These are phyloP conservation scores for Piezodorus guildinii DNA, from an alignment of 1,140 invertebrate genomes.

Conservation along the genomic window DNA sequence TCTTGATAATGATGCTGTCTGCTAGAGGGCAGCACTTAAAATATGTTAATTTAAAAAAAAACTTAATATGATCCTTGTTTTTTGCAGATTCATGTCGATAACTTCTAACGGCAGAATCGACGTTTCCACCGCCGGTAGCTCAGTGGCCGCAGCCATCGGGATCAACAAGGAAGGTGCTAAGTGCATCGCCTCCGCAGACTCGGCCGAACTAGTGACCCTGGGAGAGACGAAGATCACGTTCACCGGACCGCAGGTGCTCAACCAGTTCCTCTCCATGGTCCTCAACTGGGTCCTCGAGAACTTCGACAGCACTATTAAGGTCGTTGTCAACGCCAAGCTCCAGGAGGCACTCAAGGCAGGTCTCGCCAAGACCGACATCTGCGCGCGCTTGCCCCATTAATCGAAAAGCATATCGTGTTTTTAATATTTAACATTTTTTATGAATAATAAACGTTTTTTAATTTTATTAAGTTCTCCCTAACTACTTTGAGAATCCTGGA, in stretches of 20 bases:
- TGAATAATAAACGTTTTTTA: too few relatives aligned
- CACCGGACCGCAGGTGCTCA: conserved; percentile 18
- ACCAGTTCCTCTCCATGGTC: conserved; percentile 14
- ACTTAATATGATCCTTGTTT: too few relatives aligned
- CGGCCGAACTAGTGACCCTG: conserved; percentile 7
- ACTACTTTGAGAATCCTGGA: too few relatives aligned
- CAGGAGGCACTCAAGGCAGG: conserved; percentile 8
- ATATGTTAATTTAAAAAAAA: too few relatives aligned
- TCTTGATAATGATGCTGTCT: too few relatives aligned
- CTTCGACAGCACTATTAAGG: conserved; percentile 21
- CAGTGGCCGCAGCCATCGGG: conserved; percentile 9
- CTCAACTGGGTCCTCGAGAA: conserved; percentile 22
- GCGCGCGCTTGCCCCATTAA: conserved; percentile 1
- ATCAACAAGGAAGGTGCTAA: conserved; percentile 3
- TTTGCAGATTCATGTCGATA: conserved; percentile 8
- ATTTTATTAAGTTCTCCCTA: too few relatives aligned
- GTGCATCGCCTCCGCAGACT: conserved; percentile 8
- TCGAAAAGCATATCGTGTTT: background rate
- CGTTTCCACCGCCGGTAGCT: conserved; percentile 3
- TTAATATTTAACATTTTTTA: too few relatives aligned
- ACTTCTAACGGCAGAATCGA: conserved; percentile 15
- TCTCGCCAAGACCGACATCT: conserved; percentile 15
- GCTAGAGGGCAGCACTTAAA: too few relatives aligned
- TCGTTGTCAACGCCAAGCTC: conserved; percentile 14
- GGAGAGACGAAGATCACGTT: conserved; percentile 17